These are phyloP conservation scores for Sciurus carolinensis DNA, from an alignment of 2,797 vertebrate genomes.

Conservation along the genomic window DNA sequence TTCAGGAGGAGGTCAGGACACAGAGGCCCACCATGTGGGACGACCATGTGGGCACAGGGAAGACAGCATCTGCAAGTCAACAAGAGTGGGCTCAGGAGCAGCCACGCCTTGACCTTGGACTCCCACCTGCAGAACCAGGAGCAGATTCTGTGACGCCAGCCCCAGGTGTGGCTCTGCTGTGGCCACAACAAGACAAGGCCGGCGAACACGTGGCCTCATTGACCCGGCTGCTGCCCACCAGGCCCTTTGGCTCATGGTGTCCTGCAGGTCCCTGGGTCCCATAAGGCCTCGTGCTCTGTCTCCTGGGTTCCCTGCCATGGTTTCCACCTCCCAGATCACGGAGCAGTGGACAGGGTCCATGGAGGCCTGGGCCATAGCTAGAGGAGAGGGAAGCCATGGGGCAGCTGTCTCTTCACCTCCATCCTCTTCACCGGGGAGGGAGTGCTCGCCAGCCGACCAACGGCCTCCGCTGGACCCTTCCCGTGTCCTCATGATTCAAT, in stretches of 20 bases:
- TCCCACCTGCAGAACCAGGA: background rate
- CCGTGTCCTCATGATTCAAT: too few species aligned
- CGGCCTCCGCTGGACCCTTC: too few species aligned
- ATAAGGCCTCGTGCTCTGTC: fast-evolving
- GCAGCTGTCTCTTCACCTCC: too few species aligned
- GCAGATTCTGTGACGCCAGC: background rate
- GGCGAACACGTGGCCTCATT: background rate
- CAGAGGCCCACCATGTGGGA: too few species aligned
- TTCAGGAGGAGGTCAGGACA: background rate
- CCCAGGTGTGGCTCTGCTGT: too few species aligned
- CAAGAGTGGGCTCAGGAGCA: background rate
- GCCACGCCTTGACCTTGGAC: background rate
- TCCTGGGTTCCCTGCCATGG: background rate
- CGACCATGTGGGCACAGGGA: background rate
- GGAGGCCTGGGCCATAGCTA: too few species aligned
- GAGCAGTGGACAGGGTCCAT: too few species aligned
- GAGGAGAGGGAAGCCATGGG: too few species aligned
- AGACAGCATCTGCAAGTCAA: background rate
- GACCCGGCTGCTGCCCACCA: background rate
- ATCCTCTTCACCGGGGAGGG: too few species aligned
- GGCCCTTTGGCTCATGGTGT: fast-evolving
- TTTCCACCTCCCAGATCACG: background rate
- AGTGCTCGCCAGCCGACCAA: too few species aligned
- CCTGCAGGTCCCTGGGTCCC: background rate
- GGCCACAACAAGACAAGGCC: background rate